phyloP scores from a whole-genome alignment of 2,888 invertebrate species.

The Neoscelio sp. region DNA sequence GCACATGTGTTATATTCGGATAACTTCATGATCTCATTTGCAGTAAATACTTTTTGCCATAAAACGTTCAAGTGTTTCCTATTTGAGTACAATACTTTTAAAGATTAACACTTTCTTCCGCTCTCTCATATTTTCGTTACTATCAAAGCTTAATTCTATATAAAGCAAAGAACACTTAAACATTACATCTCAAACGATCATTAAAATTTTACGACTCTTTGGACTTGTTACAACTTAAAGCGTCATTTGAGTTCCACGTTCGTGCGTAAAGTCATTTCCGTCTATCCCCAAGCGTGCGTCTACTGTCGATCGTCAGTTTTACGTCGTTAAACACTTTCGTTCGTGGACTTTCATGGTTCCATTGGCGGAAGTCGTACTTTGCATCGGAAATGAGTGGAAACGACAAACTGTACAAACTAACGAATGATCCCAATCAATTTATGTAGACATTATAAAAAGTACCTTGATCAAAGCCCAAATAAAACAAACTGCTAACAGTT shows the following conservation, averaged over 20 bases:
- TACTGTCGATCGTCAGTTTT: background rate
- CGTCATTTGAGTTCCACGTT: conserved; percentile 29
- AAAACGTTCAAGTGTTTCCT: conserved; percentile 1
- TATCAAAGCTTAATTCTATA: conserved; percentile 22
- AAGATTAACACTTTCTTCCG: conserved; percentile 23
- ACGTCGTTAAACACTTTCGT: conserved; percentile 14
- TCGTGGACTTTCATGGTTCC: conserved; percentile 25
- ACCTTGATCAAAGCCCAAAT: too few relatives aligned
- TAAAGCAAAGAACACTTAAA: conserved; percentile 31
- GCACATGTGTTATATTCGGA: too few relatives aligned
- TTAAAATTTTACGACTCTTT: conserved; percentile 43
- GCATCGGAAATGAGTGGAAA: too few relatives aligned
- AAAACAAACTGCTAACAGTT: too few relatives aligned
- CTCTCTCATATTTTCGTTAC: conserved; percentile 5
- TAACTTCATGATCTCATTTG: conserved; percentile 2
- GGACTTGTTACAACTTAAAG: conserved; percentile 35
- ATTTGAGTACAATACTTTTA: conserved; percentile 9
- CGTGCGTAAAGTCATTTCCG: conserved; percentile 2
- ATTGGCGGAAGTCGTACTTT: background rate
- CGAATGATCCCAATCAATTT: too few relatives aligned
- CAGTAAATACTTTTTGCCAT: conserved; percentile 13
- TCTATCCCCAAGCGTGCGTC: conserved; percentile 11
- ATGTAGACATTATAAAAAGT: too few relatives aligned
- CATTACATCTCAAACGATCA: conserved; percentile 27
- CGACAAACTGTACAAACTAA: too few relatives aligned